Percentiles rank a stretch among this genome's conserved stretches.
phyloP scores from a whole-genome alignment of 2,888 invertebrate species.

The Dynastes grantii region DNA sequence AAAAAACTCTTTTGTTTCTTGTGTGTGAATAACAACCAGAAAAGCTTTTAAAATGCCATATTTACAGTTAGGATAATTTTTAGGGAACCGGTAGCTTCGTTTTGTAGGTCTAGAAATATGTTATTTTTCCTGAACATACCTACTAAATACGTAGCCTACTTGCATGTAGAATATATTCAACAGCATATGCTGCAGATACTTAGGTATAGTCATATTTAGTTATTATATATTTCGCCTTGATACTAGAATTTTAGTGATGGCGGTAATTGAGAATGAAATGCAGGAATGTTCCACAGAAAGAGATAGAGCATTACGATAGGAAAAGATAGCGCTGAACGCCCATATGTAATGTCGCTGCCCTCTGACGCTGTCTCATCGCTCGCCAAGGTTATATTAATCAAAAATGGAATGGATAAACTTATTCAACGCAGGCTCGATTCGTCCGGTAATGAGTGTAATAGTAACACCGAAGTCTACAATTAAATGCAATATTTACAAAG shows the following conservation, averaged over 20 bases:
- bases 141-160: too few species aligned
- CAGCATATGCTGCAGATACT: too few species aligned
- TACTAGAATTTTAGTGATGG: conserved; percentile 12
- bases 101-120: too few species aligned
- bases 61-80: too few species aligned
- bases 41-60: too few species aligned
- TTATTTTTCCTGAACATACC: too few species aligned
- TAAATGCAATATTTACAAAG: conserved; percentile 6
- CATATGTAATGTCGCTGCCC: conserved; percentile 39
- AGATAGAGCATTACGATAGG: background rate
- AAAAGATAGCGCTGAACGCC: conserved; percentile 8
- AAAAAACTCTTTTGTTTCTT: too few species aligned
- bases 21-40: too few species aligned
- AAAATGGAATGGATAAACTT: conserved; percentile 23
- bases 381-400: conserved; percentile 46
- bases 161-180: too few species aligned
- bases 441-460: conserved; percentile 12
- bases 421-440: conserved; percentile 12
- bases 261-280: conserved; percentile 20
- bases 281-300: conserved; percentile 3
- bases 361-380: conserved; percentile 36
- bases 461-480: conserved; percentile 4
- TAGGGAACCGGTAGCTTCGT: too few species aligned
- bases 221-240: background rate
- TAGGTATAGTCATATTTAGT: too few species aligned